Conservation (phyloP, 2,113 vertebrate genomes). For the Hucho hucho region DNA sequence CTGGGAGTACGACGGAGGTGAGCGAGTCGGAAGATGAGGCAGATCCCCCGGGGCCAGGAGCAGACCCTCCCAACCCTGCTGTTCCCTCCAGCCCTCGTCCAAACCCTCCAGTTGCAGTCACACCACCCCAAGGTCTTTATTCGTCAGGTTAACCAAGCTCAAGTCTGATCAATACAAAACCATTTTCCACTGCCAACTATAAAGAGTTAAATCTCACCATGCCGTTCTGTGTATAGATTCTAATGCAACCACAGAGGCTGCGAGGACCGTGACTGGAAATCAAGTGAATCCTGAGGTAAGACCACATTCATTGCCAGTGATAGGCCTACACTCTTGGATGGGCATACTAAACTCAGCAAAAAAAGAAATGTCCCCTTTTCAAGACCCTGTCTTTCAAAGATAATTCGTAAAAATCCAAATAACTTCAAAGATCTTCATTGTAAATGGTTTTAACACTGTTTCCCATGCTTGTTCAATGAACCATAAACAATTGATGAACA, state of each 20-base stretch:
- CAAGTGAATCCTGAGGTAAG: conserved; percentile 39
- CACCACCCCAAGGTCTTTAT: conserved; percentile 22
- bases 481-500: no score
- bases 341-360: neutral
- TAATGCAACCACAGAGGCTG: conserved; percentile 21
- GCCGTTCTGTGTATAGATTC: conserved; percentile 40
- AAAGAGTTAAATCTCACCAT: neutral
- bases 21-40: conserved; percentile 69
- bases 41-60: neutral
- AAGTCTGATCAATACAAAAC: neutral
- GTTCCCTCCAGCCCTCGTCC: conserved; percentile 18
- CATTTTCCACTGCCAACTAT: neutral
- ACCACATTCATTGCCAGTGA: neutral
- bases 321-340: neutral
- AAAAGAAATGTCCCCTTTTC: no score
- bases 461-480: no score
- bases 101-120: neutral
- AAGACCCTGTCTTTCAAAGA: no score
- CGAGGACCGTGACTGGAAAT: conserved; percentile 11
- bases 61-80: conserved; percentile 1
- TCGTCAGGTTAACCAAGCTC: conserved; percentile 31
- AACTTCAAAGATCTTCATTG: no score
- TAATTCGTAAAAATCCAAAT: no score
- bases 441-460: no score
- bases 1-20: conserved; percentile 66